Evolutionary conservation across 2,113 vertebrate species (phyloP), one percentile per base, ranked within the genome.

Genomic region (Conger conger): DNA sequence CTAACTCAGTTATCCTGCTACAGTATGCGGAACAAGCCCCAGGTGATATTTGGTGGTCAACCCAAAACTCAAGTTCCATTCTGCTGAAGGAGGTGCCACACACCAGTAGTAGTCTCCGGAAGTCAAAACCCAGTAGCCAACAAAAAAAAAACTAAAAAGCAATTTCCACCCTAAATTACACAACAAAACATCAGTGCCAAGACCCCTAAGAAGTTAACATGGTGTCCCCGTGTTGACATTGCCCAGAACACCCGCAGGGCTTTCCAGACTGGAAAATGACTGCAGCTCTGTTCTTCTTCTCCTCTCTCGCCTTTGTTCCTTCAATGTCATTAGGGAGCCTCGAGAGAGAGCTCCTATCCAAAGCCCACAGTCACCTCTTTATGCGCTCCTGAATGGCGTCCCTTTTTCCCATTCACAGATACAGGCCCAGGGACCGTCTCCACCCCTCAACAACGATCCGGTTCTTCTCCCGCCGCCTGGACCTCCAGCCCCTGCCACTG

Each of bases 361-460:
- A 33, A 33, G 27, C 27, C 68, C 68, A 73, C 76, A 78, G 76
- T 37, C 76, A 78, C 36, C 37, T 78, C 37, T 78, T 78, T 78
- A 78, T 78, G 2, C 20, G 16, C 15, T 4, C 3, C 15, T 78
- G 76, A 78, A 78, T 78, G 76, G 35, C 4, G 33, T 35, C 17
- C 6, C 35, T 78, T 78, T n/a, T 78, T 38, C 76, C 35, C 35
- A 78, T 78, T 78, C 76, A 78, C 76, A 78, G 76, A 78, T 20
- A 23, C 36, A 16, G 76, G 33, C 36, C 18, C 35, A 30, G 30
- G 76, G 37, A 35, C 33, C 76, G 3, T 7, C 13, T 18, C 36
- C 37, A 1, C 76, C 76, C 76, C 33, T 38, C 38, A 78, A 78
- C 76, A 78, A 30, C 33, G 16, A 37, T 20, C 76, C 27, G 36